phyloP scores from a whole-genome alignment of 2,888 invertebrate species.

The Blastobasis lacticolella region DNA sequence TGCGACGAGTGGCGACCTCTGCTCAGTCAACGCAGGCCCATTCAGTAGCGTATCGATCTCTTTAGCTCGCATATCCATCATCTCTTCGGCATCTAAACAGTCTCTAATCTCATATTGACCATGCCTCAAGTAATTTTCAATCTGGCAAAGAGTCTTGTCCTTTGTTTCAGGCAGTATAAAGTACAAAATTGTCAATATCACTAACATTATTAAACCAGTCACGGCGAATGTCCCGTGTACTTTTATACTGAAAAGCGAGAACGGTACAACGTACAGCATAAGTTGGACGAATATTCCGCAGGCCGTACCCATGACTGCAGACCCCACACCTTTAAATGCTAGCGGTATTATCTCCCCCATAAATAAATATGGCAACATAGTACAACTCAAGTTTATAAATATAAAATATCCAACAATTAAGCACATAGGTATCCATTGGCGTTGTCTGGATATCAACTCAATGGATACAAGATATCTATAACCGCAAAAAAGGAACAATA shows the following conservation, averaged over 20 bases:
- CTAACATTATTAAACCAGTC: conserved; percentile 19
- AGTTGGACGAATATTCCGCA: conserved; percentile 15
- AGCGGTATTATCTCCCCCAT: conserved; percentile 30
- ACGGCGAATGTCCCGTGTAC: conserved; percentile 31
- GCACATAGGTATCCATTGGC: conserved; percentile 18
- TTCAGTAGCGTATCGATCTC: too few species aligned
- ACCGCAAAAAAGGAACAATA: conserved; percentile 18
- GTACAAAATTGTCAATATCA: conserved; percentile 21
- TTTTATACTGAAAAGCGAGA: conserved; percentile 19
- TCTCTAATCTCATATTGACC: not conserved
- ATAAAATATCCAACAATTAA: conserved; percentile 24
- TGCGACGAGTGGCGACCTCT: too few species aligned
- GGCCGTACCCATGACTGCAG: conserved; percentile 19
- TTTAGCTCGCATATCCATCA: too few species aligned
- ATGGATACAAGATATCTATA: conserved; percentile 18
- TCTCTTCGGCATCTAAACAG: too few species aligned
- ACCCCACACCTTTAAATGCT: conserved; percentile 22
- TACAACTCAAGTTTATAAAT: conserved; percentile 26
- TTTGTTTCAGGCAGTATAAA: conserved; percentile 49
- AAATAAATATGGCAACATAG: conserved; percentile 23
- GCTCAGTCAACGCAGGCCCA: too few species aligned
- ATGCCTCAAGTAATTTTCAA: conserved; percentile 53
- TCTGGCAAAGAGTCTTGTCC: conserved; percentile 51
- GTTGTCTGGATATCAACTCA: conserved; percentile 13
- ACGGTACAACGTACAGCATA: conserved; percentile 16